Conservation (phyloP, 2,888 invertebrate genomes). For the Eutolmus rufibarbis region DNA sequence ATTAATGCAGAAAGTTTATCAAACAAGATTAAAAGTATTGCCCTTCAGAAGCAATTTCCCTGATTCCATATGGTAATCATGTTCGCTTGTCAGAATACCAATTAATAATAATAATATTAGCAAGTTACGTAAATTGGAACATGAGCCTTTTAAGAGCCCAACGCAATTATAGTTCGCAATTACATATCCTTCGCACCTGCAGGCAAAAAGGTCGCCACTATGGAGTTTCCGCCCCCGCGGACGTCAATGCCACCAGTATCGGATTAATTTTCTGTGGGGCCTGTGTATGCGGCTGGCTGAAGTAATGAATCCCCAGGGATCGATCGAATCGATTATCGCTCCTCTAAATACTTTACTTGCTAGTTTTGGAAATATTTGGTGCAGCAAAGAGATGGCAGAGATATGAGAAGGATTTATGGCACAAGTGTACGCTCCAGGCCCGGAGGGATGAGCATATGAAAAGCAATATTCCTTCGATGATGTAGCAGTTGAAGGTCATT, state of each 20-base stretch:
- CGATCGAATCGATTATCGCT: background rate
- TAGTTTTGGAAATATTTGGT: background rate
- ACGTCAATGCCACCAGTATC: background rate
- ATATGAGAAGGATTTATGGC: background rate
- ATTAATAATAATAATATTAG: background rate
- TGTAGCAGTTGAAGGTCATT: background rate
- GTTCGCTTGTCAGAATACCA: background rate
- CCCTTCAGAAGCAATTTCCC: background rate
- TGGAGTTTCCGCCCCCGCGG: background rate
- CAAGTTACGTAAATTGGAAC: background rate
- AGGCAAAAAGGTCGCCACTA: background rate
- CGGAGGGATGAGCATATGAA: background rate
- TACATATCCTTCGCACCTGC: background rate
- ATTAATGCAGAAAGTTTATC: background rate
- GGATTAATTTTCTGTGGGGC: background rate
- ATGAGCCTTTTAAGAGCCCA: background rate
- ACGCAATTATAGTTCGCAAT: background rate
- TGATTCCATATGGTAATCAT: background rate
- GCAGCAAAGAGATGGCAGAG: background rate
- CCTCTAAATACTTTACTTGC: background rate
- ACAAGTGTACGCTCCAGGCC: background rate
- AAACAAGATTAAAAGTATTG: background rate
- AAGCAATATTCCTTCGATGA: background rate
- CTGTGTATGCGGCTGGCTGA: background rate
- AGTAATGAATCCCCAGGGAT: background rate